Evolutionary conservation across 2,888 invertebrate genomes (phyloP), one percentile per base, ranked within the genome.

Genomic region (Nemurella pictetii): DNA sequence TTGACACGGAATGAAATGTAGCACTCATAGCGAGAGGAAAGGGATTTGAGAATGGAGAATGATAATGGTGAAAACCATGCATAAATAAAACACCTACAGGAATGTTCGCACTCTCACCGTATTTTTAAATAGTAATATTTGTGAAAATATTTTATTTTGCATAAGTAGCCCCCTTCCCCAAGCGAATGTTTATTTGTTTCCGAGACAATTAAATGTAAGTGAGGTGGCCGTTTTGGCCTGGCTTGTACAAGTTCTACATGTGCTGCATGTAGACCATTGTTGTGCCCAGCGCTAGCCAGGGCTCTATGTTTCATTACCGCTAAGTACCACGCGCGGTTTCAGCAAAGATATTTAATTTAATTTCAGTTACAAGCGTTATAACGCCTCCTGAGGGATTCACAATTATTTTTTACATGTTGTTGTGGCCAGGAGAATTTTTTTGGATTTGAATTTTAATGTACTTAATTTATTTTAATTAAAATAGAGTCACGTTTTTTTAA

Each of bases 381-480:
- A 29, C 82, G 27, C 72, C 26, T 55, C 82, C 82, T 72, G 36
- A 27, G 82, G 82, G 82, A 72, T n/a, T 82, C 15, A 72, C 28
- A 72, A 72, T 82, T 82, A 82, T 72, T 82, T 55, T 80, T 82
- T 20, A 36, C 20, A 15, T 15, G 20, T 15, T 36, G 26, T 15
- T 72, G 25, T 82, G 25, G 72, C 26, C 28, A 27, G 29, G 15
- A 27, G 29, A n/a, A 30, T 15, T 2, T 15, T 15, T 55, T 72
- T 55, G 27, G 26, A 20, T 82, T 82, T 82, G 7, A 72, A 28
- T 30, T 72, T 72, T 35, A 32, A 28, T 80, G 30, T 32, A n/a
- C n/a, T n/a, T 80, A 30, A 72, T 82, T 82, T 5, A 82, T 82
- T 55, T 72, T 82, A 72, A 82, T 72, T 82, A 72, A 72, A 82